Conservation (phyloP, 2,113 vertebrate species). For the Burhinus oedicnemus region DNA sequence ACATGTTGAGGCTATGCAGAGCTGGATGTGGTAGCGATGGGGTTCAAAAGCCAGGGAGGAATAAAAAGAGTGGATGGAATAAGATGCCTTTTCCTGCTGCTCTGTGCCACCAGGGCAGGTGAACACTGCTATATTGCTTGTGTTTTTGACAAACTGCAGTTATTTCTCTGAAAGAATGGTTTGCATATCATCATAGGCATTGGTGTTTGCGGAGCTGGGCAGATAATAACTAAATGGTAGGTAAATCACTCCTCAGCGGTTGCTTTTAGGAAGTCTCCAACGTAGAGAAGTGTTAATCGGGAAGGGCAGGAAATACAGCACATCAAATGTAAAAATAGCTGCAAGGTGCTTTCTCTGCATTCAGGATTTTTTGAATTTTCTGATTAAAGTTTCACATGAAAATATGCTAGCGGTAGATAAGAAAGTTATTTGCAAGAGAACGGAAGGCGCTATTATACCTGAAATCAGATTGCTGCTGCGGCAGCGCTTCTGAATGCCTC, state of each 20-base stretch:
- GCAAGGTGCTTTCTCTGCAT: slow-evolving; percentile 30
- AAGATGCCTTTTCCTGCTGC: not conserved
- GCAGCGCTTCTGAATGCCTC: not conserved
- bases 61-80: not conserved
- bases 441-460: not conserved
- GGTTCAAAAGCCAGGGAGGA: not conserved
- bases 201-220: not conserved
- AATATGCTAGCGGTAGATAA: slow-evolving; percentile 55
- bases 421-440: slow-evolving; percentile 37
- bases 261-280: slow-evolving; percentile 16
- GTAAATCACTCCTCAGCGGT: slow-evolving; percentile 10
- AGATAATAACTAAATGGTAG: not conserved
- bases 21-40: not conserved
- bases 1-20: not conserved
- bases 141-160: not conserved
- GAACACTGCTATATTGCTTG: not conserved
- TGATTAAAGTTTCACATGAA: slow-evolving; percentile 47
- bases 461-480: not conserved
- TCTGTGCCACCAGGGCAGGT: not conserved
- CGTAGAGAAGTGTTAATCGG: not conserved
- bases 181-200: not conserved
- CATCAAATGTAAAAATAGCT: slow-evolving; percentile 47
- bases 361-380: slow-evolving; percentile 25
- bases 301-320: not conserved
- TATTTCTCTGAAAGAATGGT: not conserved